phyloP scores from a whole-genome alignment of 1,140 invertebrate genomes.

The Daktulosphaira vitifoliae region DNA sequence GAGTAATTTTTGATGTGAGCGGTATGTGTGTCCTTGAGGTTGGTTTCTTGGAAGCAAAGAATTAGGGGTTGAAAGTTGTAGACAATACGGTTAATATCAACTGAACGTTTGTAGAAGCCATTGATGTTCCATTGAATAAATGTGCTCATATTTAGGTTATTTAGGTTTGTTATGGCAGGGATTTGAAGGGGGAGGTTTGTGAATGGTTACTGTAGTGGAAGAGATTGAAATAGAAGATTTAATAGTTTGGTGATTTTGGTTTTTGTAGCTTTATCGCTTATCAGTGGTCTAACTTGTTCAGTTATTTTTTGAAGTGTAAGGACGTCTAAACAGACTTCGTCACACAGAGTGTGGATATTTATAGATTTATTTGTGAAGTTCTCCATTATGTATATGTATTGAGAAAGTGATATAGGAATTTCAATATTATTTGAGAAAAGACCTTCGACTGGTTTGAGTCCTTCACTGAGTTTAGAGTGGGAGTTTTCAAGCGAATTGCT shows the following conservation, averaged over 20 bases:
- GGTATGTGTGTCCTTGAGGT: neutral
- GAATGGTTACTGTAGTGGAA: neutral
- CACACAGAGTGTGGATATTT: neutral
- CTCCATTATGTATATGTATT: neutral
- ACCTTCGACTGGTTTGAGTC: neutral
- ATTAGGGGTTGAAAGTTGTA: neutral
- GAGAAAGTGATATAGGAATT: too few species aligned
- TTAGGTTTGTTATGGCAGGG: neutral
- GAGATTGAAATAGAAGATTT: neutral
- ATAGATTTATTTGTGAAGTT: neutral
- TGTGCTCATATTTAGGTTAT: neutral
- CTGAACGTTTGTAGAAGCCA: neutral
- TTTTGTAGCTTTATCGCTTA: neutral
- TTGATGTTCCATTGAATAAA: neutral
- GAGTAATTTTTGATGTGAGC: neutral
- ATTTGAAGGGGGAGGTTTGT: neutral
- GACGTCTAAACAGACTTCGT: neutral
- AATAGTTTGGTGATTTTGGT: neutral
- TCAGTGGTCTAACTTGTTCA: neutral
- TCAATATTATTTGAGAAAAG: too few species aligned
- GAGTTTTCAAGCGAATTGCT: neutral
- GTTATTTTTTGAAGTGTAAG: neutral
- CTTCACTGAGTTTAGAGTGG: neutral
- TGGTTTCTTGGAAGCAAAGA: conserved; percentile 1
- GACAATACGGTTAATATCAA: neutral